Percentiles rank a stretch among this genome's conserved stretches.
Conservation (phyloP, 2,113 vertebrate species). For the Rhadina sibilatrix region DNA sequence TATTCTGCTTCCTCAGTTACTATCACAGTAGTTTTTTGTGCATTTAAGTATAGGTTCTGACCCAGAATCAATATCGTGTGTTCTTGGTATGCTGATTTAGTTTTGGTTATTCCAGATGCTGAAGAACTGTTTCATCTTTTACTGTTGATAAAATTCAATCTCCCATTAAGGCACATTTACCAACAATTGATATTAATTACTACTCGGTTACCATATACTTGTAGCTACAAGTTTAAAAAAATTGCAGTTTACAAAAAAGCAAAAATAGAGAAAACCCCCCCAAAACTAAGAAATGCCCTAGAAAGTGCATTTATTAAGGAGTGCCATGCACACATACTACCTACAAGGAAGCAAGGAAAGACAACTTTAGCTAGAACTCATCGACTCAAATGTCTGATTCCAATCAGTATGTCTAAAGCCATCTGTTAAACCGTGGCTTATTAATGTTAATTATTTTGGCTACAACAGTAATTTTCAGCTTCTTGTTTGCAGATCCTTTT, state of each 20-base stretch:
- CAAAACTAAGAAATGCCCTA: neutral
- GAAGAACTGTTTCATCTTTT: neutral
- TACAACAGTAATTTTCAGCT: neutral
- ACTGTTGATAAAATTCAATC: neutral
- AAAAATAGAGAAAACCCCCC: neutral
- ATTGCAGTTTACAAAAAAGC: neutral
- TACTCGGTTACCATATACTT: neutral
- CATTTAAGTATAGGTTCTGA: neutral
- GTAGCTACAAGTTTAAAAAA: neutral
- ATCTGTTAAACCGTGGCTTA: slow-evolving; percentile 14
- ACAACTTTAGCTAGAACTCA: slow-evolving; percentile 27
- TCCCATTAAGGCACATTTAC: neutral
- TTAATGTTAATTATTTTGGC: slow-evolving; percentile 48
- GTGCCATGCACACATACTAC: neutral
- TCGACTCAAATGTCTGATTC: slow-evolving; percentile 35
- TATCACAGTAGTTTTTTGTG: neutral
- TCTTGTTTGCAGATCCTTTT: neutral
- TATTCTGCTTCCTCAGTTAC: neutral
- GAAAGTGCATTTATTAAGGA: neutral
- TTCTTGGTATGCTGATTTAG: neutral
- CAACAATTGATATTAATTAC: neutral
- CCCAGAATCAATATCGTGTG: neutral
- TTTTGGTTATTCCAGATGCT: neutral
- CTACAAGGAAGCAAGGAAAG: neutral
- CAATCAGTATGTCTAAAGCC: slow-evolving; percentile 16